phyloP scores from a whole-genome alignment of 1,140 invertebrate genomes.

The Drosophila repletoides region DNA sequence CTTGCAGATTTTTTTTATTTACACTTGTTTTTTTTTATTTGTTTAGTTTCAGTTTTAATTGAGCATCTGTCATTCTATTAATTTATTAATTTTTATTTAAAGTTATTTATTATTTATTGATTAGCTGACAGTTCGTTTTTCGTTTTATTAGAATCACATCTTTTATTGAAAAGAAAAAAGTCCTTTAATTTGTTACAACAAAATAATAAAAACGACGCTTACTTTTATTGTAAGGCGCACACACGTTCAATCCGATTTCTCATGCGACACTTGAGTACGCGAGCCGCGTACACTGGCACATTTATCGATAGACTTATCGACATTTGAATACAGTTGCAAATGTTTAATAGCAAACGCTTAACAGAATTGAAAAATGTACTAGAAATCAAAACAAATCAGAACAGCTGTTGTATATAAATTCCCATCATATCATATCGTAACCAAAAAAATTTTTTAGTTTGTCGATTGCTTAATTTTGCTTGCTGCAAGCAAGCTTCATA shows the following conservation, averaged over 20 bases:
- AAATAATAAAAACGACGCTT: constrained; percentile 61
- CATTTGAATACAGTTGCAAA: not conserved
- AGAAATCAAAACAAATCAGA: no score
- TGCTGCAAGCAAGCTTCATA: no score
- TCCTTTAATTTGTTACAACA: constrained; percentile 55
- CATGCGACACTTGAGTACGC: not conserved
- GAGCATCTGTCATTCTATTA: no score
- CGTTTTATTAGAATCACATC: constrained; percentile 29
- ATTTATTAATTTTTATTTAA: constrained; percentile 50
- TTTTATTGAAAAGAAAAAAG: constrained; percentile 45
- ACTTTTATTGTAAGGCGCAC: constrained; percentile 32
- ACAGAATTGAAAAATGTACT: no score
- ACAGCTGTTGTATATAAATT: not conserved
- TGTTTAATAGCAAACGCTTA: no score
- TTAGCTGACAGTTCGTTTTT: constrained; percentile 20
- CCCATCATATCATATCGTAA: no score
- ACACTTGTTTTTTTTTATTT: constrained; percentile 25
- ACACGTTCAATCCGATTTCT: constrained; percentile 28
- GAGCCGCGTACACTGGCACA: not conserved
- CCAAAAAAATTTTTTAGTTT: no score
- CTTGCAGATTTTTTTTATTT: constrained; percentile 36
- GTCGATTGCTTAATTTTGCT: no score
- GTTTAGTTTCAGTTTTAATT: no score
- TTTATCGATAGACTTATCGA: no score
- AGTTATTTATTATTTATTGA: constrained; percentile 29